Evolutionary conservation across 2,888 invertebrate species (phyloP).

Genomic region (Dicranocentrus wangi): DNA sequence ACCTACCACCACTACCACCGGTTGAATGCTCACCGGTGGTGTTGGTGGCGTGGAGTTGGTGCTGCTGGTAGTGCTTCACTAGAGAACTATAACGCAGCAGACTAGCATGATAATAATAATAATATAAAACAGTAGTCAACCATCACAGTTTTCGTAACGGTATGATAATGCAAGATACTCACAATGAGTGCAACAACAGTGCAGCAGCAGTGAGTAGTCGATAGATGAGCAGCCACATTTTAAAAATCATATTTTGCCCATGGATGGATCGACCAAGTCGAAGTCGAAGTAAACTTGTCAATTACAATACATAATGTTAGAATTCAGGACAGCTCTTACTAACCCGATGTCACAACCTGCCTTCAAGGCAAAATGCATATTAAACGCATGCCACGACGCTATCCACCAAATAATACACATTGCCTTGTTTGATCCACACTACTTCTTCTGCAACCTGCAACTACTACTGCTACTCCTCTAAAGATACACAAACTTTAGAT

Average conservation of each 20-base stretch:
- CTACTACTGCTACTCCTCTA: too few species aligned
- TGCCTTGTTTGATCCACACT: too few species aligned
- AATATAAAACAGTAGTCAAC: background rate
- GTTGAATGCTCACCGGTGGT: conserved; percentile 33
- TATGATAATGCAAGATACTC: conserved; percentile 20
- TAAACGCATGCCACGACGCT: too few species aligned
- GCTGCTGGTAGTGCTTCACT: too few species aligned
- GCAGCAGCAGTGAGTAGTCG: too few species aligned
- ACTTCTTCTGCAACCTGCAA: background rate
- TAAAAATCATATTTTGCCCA: conserved; percentile 8
- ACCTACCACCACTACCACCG: conserved; percentile 3
- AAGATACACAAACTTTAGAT: background rate
- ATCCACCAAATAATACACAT: conserved; percentile 12
- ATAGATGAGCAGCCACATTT: conserved; percentile 5
- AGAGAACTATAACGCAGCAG: too few species aligned
- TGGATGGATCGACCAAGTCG: background rate
- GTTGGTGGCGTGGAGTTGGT: too few species aligned
- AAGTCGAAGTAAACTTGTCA: conserved; percentile 11
- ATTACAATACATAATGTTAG: conserved; percentile 10
- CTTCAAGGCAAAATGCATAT: conserved; percentile 33
- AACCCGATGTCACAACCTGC: conserved; percentile 41
- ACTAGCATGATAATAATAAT: too few species aligned
- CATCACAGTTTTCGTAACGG: conserved; percentile 49
- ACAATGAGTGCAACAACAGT: background rate
- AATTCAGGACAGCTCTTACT: conserved; percentile 43